Base-by-base conservation (phyloP, 2,888 invertebrate genomes). In the Cerceris ruficornis region DNA sequence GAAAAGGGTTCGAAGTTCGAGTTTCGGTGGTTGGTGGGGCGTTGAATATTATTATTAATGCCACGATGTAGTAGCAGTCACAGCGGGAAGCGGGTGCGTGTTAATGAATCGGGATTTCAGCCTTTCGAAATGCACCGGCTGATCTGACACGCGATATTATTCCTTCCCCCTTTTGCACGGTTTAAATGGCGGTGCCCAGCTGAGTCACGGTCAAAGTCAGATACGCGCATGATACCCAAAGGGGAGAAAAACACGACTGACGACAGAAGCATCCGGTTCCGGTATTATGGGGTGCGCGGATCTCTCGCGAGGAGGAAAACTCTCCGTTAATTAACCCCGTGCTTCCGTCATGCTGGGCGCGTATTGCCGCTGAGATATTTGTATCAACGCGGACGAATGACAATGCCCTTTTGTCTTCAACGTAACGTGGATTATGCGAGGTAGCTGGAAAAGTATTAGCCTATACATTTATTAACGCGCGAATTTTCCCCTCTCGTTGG, bases 241-340 rank as follows among this genome's bases (percentile, higher is more conserved):
- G 69, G 62, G 72, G 62, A 66, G 59, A 69, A 77, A 76, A 87
- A 82, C 87, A 88, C 84, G 85, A 85, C 84, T 86, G 90, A 90
- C 90, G 91, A 91, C 90, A 88, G 91, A 86, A 88, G 88, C 89
- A 87, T 91, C 91, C 90, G 90, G 88, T 88, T 87, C 87, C 87
- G 87, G 64, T 58, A 60, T 72, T n/a, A 61, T 52, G 14, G 43
- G 49, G 66, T 58, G 73, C 50, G 43, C 15, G 67, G 75, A 81
- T 80, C 78, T 80, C 64, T 70, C 77, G 67, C 81, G 78, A 65
- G 74, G 60, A 81, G 80, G 83, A 79, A 82, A 84, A 80, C 75
- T 83, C 86, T 87, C 86, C 82, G 86, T 88, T 90, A 90, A 91
- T 91, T 90, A 91, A 89, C 88, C 76, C 64, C 60, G 65, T 43